These are phyloP conservation scores for Monopis laevigella DNA, from an alignment of 2,888 invertebrate genomes.

Conservation along the genomic window DNA sequence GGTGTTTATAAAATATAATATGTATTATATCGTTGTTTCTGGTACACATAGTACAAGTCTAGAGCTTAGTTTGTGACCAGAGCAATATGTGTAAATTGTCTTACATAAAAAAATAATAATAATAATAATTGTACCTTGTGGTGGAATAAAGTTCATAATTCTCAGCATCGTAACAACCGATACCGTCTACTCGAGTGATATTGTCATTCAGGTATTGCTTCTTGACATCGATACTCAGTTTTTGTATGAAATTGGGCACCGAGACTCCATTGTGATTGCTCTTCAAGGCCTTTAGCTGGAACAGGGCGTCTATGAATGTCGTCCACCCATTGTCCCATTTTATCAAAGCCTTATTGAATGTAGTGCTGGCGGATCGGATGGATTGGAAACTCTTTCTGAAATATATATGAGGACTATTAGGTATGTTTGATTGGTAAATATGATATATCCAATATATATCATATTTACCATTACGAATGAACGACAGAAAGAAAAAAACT, in stretches of 20 bases:
- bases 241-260: conserved; percentile 5
- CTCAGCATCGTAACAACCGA: neutral
- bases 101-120: no score
- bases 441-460: no score
- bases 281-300: conserved; percentile 20
- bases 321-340: conserved; percentile 21
- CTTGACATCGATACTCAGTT: conserved; percentile 9
- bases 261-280: conserved; percentile 18
- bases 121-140: neutral
- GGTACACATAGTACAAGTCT: no score
- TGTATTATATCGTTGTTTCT: no score
- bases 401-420: neutral
- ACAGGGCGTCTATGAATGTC: conserved; percentile 20
- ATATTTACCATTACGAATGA: no score
- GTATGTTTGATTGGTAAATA: no score
- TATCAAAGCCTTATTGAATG: conserved; percentile 17
- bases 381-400: conserved; percentile 4
- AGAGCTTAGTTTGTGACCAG: no score
- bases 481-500: no score
- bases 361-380: conserved; percentile 4
- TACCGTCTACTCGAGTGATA: neutral
- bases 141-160: conserved; percentile 4
- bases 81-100: no score
- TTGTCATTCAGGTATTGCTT: conserved; percentile 3
- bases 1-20: no score